These are phyloP conservation scores for Tyrophagus putrescentiae DNA, from an alignment of 1,140 invertebrate genomes.

Conservation along the genomic window DNA sequence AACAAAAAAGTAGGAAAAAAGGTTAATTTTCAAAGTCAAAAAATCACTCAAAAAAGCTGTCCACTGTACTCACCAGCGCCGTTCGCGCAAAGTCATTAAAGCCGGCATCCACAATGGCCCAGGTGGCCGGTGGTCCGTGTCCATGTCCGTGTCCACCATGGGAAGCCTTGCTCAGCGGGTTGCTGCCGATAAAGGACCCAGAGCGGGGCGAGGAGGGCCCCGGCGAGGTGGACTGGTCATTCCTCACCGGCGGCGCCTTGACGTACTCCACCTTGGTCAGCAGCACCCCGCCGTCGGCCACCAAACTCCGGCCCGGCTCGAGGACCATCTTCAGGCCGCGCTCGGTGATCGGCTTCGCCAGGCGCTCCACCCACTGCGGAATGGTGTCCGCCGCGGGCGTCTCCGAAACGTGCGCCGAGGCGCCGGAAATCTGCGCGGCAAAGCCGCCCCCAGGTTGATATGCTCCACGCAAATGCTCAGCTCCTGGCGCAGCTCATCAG, in stretches of 20 bases:
- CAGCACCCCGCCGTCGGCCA: constrained; percentile 34
- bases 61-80: too few relatives aligned
- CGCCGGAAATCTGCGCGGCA: constrained; percentile 33
- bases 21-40: too few relatives aligned
- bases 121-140: constrained; percentile 22
- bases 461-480: constrained; percentile 25
- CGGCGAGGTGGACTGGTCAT: not conserved
- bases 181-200: constrained; percentile 12
- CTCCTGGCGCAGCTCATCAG: constrained; percentile 20
- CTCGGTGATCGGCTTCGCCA: constrained; percentile 24
- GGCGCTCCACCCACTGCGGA: constrained; percentile 25
- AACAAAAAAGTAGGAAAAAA: too few relatives aligned
- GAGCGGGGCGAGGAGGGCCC: constrained; percentile 11
- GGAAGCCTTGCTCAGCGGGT: not conserved
- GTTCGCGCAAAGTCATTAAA: constrained; percentile 34
- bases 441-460: constrained; percentile 37
- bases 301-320: constrained; percentile 35
- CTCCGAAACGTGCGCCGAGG: constrained; percentile 8
- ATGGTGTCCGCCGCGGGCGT: constrained; percentile 19
- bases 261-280: constrained; percentile 33
- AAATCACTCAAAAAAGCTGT: too few relatives aligned
- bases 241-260: constrained; percentile 3
- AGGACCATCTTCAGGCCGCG: constrained; percentile 31
- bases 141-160: too few relatives aligned
- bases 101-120: constrained; percentile 29